These are phyloP conservation scores for Rhizomys pruinosus DNA, from an alignment of 2,113 vertebrate species.

Conservation along the genomic window DNA sequence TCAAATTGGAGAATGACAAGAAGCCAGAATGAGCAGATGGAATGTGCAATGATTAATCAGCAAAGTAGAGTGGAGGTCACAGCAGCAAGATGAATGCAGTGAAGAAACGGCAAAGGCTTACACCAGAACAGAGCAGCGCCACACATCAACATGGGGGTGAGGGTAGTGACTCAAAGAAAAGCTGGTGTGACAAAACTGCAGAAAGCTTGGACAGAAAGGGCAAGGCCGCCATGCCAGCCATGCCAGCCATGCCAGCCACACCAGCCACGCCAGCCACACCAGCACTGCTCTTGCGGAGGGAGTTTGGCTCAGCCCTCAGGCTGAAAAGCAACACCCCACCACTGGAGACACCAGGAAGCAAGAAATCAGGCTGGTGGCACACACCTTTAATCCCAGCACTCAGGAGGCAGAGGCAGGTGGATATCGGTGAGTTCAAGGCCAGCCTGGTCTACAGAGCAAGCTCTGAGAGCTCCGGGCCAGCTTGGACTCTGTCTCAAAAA, in stretches of 20 bases:
- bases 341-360: background rate
- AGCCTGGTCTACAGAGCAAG: too few relatives aligned
- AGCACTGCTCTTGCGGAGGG: background rate
- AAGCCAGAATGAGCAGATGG: background rate
- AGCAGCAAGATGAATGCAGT: accelerated
- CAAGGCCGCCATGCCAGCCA: accelerated
- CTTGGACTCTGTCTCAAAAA: too few relatives aligned
- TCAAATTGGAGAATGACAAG: background rate
- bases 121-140: background rate
- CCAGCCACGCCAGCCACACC: too few relatives aligned
- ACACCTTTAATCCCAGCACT: too few relatives aligned
- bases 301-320: background rate
- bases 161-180: background rate
- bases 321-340: background rate
- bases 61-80: background rate
- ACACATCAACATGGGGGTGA: accelerated
- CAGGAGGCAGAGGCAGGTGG: too few relatives aligned
- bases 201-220: too few relatives aligned
- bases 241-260: too few relatives aligned
- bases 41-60: background rate
- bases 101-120: accelerated
- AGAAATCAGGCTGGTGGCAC: background rate
- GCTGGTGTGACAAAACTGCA: accelerated
- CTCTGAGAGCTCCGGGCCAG: too few relatives aligned
- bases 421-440: too few relatives aligned